Percentiles rank a stretch among this genome's conserved stretches.
Evolutionary conservation across 1,140 invertebrate species (phyloP).

Genomic region (Diplogasteroides magnus): DNA sequence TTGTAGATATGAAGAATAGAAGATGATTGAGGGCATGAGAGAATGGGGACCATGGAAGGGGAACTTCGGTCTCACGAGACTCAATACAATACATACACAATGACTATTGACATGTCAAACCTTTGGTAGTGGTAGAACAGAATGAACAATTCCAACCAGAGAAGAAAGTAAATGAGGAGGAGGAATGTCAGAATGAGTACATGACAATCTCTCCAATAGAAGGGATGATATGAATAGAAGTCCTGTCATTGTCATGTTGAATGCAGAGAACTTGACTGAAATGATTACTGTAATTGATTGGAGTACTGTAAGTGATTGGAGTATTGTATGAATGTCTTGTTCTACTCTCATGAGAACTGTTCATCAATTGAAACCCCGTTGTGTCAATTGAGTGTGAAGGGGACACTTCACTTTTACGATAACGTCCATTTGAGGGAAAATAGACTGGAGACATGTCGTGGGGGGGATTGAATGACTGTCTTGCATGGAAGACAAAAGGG

Average conservation of each 20-base stretch:
- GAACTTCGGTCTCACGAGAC: slow-evolving; percentile 14
- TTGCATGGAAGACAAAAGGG: no score
- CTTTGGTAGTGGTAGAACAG: slow-evolving; percentile 25
- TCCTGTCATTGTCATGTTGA: slow-evolving; percentile 45
- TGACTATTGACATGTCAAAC: slow-evolving; percentile 8
- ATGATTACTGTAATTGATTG: not conserved
- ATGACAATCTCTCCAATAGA: slow-evolving; percentile 38
- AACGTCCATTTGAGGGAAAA: not conserved
- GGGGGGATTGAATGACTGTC: no score
- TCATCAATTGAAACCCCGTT: slow-evolving; percentile 1
- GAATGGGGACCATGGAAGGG: slow-evolving; percentile 34
- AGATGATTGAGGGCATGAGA: slow-evolving; percentile 41
- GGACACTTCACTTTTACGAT: not conserved
- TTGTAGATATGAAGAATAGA: slow-evolving; percentile 33
- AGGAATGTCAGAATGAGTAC: slow-evolving; percentile 44
- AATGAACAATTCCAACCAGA: slow-evolving; percentile 21
- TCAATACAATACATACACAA: slow-evolving; percentile 15
- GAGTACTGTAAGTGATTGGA: not conserved
- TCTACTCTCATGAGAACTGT: not conserved
- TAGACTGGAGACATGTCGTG: no score
- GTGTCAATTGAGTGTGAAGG: no score
- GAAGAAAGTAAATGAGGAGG: slow-evolving; percentile 43
- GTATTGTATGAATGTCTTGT: not conserved
- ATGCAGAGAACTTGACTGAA: slow-evolving; percentile 50
- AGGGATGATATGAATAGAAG: slow-evolving; percentile 45